Evolutionary conservation across 2,888 invertebrate species (phyloP).

Genomic region (Operophtera brumata): DNA sequence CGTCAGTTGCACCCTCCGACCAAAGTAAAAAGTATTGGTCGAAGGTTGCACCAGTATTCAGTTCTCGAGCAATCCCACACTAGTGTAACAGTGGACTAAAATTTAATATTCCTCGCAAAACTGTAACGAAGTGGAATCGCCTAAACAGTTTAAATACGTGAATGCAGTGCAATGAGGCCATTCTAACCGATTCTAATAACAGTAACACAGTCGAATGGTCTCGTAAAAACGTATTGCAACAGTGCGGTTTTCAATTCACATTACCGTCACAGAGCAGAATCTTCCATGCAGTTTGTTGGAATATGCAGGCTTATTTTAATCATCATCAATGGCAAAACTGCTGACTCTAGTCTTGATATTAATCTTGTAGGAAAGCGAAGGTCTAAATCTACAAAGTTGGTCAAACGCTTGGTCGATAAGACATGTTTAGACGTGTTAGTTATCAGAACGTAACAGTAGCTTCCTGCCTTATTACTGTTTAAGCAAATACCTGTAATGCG

Average conservation of each 20-base stretch:
- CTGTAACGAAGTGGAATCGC: constrained; percentile 10
- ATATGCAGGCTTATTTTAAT: not conserved
- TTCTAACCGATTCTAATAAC: constrained; percentile 62
- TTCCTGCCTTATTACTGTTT: too few species aligned
- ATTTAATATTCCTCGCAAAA: not conserved
- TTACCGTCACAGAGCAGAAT: constrained; percentile 10
- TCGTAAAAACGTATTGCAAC: constrained; percentile 69
- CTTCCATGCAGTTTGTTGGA: constrained; percentile 1
- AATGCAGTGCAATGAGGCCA: constrained; percentile 46
- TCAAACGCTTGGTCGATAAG: too few species aligned
- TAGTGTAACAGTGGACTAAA: not conserved
- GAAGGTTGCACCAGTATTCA: too few species aligned
- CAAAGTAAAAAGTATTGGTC: too few species aligned
- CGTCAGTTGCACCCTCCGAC: too few species aligned
- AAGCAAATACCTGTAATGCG: too few species aligned
- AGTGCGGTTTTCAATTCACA: constrained; percentile 51
- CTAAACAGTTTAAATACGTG: constrained; percentile 42
- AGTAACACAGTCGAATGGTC: constrained; percentile 50
- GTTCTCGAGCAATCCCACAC: too few species aligned
- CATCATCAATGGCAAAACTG: not conserved
- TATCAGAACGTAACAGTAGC: too few species aligned
- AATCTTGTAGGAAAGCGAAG: too few species aligned
- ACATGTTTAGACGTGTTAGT: too few species aligned
- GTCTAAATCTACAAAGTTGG: too few species aligned
- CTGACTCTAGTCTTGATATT: too few species aligned